A percentile compares a stretch with the other conserved stretches of the same genome.
These are phyloP conservation scores for Drosophila ohnishii DNA, from an alignment of 1,140 invertebrate genomes.

Conservation along the genomic window DNA sequence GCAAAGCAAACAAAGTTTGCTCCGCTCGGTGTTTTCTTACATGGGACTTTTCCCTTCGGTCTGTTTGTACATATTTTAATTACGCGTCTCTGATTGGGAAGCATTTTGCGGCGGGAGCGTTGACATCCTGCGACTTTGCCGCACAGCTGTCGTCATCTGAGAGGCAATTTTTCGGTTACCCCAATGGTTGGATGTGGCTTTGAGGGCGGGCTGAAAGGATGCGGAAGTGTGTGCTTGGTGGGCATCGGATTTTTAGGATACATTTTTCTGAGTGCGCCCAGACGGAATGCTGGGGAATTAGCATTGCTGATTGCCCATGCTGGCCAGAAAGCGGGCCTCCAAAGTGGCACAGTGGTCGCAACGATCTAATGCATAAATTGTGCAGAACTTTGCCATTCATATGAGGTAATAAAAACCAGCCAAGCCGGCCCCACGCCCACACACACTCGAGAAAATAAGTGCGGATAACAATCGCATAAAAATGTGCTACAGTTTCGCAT, in stretches of 20 bases:
- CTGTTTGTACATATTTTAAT: slow-evolving; percentile 81
- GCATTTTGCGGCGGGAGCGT: slow-evolving; percentile 55
- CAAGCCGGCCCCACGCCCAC: slow-evolving; percentile 1
- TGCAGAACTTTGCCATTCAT: slow-evolving; percentile 24
- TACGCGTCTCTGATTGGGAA: slow-evolving; percentile 76
- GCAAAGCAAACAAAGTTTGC: slow-evolving; percentile 75
- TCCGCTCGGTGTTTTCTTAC: slow-evolving; percentile 36
- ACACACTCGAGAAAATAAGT: slow-evolving; percentile 21
- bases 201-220: slow-evolving; percentile 21
- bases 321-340: slow-evolving; percentile 8
- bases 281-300: slow-evolving; percentile 34
- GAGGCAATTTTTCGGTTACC: slow-evolving; percentile 49
- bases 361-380: slow-evolving; percentile 59
- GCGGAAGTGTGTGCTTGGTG: slow-evolving; percentile 41
- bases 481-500: slow-evolving; percentile 47
- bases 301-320: slow-evolving; percentile 42
- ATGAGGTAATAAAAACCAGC: slow-evolving; percentile 38
- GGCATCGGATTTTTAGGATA: slow-evolving; percentile 29
- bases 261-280: slow-evolving; percentile 12
- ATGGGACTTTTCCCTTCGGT: slow-evolving; percentile 48
- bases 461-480: slow-evolving; percentile 20
- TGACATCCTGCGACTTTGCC: slow-evolving; percentile 53
- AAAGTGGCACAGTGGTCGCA: slow-evolving; percentile 12
- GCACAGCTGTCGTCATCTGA: slow-evolving; percentile 59
- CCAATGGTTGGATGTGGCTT: slow-evolving; percentile 37